Conservation (phyloP, 1,140 invertebrate genomes). For the Ceratitis capitata region DNA sequence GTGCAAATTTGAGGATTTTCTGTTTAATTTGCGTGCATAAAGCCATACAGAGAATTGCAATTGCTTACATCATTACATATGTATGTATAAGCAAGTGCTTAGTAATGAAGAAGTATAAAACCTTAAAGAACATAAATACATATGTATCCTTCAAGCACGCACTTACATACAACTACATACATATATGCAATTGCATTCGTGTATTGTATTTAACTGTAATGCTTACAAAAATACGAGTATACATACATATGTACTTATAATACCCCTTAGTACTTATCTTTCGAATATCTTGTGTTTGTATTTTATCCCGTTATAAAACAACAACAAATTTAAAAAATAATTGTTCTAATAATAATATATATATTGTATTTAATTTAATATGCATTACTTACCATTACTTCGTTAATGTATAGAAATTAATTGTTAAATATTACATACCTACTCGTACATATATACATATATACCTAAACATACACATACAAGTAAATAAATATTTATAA, state of each 20-base stretch:
- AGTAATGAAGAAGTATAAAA: too few relatives aligned
- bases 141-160: not conserved
- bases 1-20: too few relatives aligned
- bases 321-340: not conserved
- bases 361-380: constrained; percentile 8
- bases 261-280: not conserved
- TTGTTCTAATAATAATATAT: not conserved
- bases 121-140: too few relatives aligned
- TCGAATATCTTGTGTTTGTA: not conserved
- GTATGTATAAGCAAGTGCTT: not conserved
- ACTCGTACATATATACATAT: not conserved
- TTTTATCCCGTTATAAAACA: not conserved
- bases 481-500: constrained; percentile 13
- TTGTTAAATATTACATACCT: constrained; percentile 11
- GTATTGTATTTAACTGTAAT: not conserved
- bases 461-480: not conserved
- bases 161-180: not conserved
- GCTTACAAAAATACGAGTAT: not conserved
- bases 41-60: too few relatives aligned
- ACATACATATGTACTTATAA: not conserved
- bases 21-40: too few relatives aligned
- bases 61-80: too few relatives aligned
- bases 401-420: constrained; percentile 15
- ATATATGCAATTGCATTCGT: not conserved
- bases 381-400: constrained; percentile 1